phyloP scores from a whole-genome alignment of 2,797 vertebrate genomes.

The Pseudomugil tenellus region DNA sequence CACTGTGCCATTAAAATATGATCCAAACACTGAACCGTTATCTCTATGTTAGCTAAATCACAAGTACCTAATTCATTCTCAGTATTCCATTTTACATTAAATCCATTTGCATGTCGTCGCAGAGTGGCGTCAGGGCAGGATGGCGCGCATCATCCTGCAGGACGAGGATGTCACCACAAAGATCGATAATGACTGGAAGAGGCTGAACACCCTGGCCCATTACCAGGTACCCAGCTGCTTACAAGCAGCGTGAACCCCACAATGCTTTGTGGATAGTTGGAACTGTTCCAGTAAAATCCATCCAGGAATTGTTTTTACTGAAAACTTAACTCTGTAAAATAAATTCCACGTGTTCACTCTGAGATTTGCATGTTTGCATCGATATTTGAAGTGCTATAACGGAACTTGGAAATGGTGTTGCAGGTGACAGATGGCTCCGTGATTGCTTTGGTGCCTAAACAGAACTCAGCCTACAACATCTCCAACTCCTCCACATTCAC shows the following conservation, averaged over 20 bases:
- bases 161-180: conserved; percentile 97
- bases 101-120: no score
- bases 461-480: conserved; percentile 98
- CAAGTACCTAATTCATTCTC: no score
- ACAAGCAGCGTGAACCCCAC: background rate
- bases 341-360: background rate
- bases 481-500: conserved; percentile 98
- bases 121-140: conserved; percentile 97
- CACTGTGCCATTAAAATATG: background rate
- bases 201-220: conserved; percentile 94
- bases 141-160: conserved; percentile 95
- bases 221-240: conserved; percentile 92
- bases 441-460: conserved; percentile 95
- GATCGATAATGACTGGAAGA: conserved; percentile 98
- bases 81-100: conserved; percentile 23
- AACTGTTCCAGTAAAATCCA: background rate
- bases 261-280: background rate
- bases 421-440: conserved; percentile 96
- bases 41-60: no score
- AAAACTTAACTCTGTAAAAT: background rate
- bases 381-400: background rate
- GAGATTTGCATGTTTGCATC: background rate
- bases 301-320: background rate
- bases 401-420: conserved; percentile 3
- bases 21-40: conserved; percentile 3